These are phyloP conservation scores for Tetragonula carbonaria DNA, from an alignment of 2,888 invertebrate species.

Conservation along the genomic window DNA sequence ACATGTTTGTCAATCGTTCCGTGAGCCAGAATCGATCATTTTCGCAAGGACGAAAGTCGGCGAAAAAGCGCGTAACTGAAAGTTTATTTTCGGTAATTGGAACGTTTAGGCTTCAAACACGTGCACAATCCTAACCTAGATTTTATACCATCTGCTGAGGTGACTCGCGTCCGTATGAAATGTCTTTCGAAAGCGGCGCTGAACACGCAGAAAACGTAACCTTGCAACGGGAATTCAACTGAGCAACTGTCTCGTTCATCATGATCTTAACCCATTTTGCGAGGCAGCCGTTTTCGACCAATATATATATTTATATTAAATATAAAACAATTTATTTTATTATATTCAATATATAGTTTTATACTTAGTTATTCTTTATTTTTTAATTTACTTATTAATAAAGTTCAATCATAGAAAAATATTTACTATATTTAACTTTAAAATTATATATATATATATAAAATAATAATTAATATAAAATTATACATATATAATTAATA, in stretches of 20 bases:
- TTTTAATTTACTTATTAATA: no score
- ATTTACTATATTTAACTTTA: no score
- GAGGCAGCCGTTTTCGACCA: background rate
- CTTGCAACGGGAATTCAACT: background rate
- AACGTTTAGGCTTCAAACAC: slow-evolving; percentile 34
- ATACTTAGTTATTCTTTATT: no score
- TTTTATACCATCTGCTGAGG: slow-evolving; percentile 22
- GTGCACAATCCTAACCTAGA: slow-evolving; percentile 46
- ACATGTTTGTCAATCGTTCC: background rate
- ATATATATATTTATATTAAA: no score
- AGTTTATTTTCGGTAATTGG: slow-evolving; percentile 62
- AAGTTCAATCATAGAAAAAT: no score
- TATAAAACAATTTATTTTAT: no score
- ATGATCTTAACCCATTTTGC: slow-evolving; percentile 30
- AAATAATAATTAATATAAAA: no score
- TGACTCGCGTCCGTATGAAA: background rate
- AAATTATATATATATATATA: no score
- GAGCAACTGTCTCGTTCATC: background rate
- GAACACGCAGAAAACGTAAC: slow-evolving; percentile 22
- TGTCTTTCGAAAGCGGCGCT: slow-evolving; percentile 35
- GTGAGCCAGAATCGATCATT: background rate
- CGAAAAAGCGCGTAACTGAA: background rate
- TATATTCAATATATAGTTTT: no score
- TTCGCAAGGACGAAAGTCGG: no score
- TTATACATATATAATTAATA: no score